Base-by-base conservation (phyloP, 2,113 vertebrate genomes). In the Leptobrachium ailaonicum region DNA sequence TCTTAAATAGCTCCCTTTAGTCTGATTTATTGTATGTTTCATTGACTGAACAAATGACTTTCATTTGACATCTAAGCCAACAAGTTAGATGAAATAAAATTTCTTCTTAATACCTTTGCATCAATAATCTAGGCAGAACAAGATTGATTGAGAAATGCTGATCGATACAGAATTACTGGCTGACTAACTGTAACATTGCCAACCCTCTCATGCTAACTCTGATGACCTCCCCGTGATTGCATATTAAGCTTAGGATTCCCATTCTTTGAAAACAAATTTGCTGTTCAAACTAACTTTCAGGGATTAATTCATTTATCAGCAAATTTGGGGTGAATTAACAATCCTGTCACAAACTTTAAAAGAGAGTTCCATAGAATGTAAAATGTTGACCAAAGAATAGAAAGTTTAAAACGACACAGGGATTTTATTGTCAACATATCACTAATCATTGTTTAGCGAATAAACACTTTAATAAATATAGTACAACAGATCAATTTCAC, bases 51-150 rank as follows among this genome's bases (percentile, higher is more conserved):
- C 89, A 92, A 94, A 93, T 89, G 91, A 93, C 92, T 94, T 94
- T 94, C 92, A 92, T 87, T 89, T 94, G 93, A 94, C 91, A 93
- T 93, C 91, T 90, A 84, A 93, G 90, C 91, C 92, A 91, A 94
- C 89, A 94, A 92, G 92, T 93, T 94, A 90, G 92, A 87, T 90
- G 88, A 92, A 93, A 93, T 93, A 93, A 94, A 93, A 93, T 93
- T 92, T 93, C 47, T 92, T 88, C 92, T 93, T 94, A 95, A 94
- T 94, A 92, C 90, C 91, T 91, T 92, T 93, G 89, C 92, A 93
- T 94, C 91, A 92, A 93, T 93, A 93, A 93, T 93, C 88, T 89
- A 90, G 90, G 89, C 91, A 91, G 90, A 93, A 87, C 84, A 84
- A 83, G 87, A 93, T 93, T 93, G 92, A 92, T 91, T 93, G 89